These are phyloP conservation scores for Bradypus variegatus DNA, from an alignment of 2,797 vertebrate genomes.

Conservation along the genomic window DNA sequence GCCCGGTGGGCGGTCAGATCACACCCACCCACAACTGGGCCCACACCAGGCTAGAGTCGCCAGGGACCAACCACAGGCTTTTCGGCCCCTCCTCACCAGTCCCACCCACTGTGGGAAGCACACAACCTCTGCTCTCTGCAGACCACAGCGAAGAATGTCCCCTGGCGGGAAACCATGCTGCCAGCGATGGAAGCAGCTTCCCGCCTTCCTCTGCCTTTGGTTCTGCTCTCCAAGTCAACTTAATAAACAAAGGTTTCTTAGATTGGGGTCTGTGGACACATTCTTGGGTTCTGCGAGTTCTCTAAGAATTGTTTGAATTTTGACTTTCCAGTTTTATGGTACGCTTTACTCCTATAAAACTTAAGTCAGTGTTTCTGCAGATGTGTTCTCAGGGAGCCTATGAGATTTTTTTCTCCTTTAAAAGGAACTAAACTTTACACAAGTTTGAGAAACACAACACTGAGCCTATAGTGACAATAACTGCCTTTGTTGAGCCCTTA, in stretches of 20 bases:
- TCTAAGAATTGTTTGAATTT: conserved; percentile 14
- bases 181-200: neutral
- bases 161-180: neutral
- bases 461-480: neutral
- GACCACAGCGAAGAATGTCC: neutral
- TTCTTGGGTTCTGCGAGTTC: neutral
- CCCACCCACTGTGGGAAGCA: neutral
- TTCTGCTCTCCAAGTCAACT: neutral
- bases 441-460: neutral
- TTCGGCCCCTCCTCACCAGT: neutral
- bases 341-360: neutral
- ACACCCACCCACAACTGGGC: neutral
- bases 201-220: neutral
- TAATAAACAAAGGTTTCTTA: neutral
- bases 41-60: neutral
- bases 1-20: neutral
- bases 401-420: neutral
- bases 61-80: neutral
- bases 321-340: neutral
- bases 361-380: neutral
- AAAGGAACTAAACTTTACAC: neutral
- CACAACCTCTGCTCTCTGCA: neutral
- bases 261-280: neutral
- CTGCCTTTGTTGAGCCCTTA: neutral
- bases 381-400: neutral